Conservation (phyloP, 92 coral and sea anemone species). For the Metridium senile region DNA sequence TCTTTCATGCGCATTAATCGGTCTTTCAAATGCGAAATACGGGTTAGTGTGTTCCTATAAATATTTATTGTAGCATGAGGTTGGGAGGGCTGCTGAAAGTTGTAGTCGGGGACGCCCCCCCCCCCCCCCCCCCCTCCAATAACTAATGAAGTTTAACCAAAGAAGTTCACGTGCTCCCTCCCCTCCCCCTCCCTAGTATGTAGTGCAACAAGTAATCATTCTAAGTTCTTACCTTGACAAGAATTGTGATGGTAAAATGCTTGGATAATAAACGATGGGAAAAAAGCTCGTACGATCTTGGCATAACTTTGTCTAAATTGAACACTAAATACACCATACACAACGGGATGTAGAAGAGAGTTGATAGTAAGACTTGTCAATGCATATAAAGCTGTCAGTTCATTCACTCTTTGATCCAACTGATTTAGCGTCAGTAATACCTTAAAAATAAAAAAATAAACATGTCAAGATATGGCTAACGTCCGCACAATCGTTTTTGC, state of each 20-base stretch:
- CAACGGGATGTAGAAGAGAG: conserved; percentile 66
- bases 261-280: background rate
- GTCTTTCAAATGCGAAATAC: no score
- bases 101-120: no score
- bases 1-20: no score
- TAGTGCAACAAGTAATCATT: no score
- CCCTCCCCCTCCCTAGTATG: no score
- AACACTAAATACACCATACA: conserved; percentile 54
- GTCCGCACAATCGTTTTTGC: no score
- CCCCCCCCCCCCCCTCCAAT: no score
- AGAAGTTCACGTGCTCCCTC: no score
- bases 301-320: conserved; percentile 59
- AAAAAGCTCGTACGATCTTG: conserved; percentile 13
- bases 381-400: conserved; percentile 68
- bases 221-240: background rate
- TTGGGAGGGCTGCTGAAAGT: no score
- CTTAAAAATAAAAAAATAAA: conserved; percentile 17
- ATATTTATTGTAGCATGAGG: no score
- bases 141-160: no score
- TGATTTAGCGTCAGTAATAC: conserved; percentile 61
- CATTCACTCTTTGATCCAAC: conserved; percentile 50
- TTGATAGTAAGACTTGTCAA: conserved; percentile 68
- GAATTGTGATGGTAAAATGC: background rate
- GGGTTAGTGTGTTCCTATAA: no score
- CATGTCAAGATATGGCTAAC: background rate